Base-by-base conservation (phyloP, 2,113 vertebrate species). In the Synchiropus splendidus region DNA sequence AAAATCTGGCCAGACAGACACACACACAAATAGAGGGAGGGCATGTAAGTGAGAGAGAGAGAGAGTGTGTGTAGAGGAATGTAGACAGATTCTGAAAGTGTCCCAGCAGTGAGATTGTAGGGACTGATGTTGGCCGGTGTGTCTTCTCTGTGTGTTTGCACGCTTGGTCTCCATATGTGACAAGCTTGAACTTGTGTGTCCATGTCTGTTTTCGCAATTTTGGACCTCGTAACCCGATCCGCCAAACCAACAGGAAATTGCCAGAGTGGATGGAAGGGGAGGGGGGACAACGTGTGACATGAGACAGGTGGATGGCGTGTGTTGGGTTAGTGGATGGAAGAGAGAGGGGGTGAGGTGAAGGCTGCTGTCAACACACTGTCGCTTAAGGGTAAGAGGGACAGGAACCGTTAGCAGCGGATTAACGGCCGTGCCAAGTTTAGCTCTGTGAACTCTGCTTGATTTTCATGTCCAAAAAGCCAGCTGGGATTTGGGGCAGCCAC, bases 201-300 rank as follows among this genome's bases (percentile, higher is more conserved):
- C 21, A 2, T 15, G 18, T 49, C 12, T 36, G 21, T 43, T 32
- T 38, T 37, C 32, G 31, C 21, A 39, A 6, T 42, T 72, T 63
- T 75, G 63, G 66, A 72, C 60, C 50, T 48, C 61, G 77, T 38
- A 80, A 80, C 67, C 45, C 11, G 58, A 80, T 72, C 75, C 83
- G 73, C 70, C 85, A 89, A 89, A 88, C 86, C 85, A 87, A 88
- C 88, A 89, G 89, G 88, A 93, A 90, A 90, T 90, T 84, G 81
- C 83, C 85, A 80, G 77, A 71, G 75, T 69, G 66, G 57, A 70
- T 59, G 54, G 43, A 34, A 12, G 1, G 34, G 34, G 12, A 13
- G 15, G 38, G 38, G 63, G 69, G 61, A 34, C 52, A 61, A 36
- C 42, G 58, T 67, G 68, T 74, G 74, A 75, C 74, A 77, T 66